A percentile compares a stretch with the other conserved stretches of the same genome.
Evolutionary conservation across 1,140 invertebrate species (phyloP).

Genomic region (Brachionus koreanus): DNA sequence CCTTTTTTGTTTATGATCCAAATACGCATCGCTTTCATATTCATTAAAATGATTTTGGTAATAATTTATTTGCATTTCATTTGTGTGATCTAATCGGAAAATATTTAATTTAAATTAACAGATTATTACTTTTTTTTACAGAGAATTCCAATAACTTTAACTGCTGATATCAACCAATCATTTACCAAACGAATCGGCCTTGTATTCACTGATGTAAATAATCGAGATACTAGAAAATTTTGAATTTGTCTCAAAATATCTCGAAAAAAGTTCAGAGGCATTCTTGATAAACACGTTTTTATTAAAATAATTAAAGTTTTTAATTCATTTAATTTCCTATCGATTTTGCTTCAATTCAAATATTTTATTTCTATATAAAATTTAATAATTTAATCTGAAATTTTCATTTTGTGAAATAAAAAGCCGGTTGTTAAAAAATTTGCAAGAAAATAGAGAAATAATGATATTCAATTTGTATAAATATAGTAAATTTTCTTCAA

Average conservation of each 20-base stretch:
- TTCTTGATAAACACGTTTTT: not conserved
- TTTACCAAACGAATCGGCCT: not conserved
- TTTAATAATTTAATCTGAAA: too few species aligned
- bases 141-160: conserved; percentile 19
- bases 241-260: conserved; percentile 39
- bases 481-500: too few species aligned
- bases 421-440: too few species aligned
- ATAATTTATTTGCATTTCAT: conserved; percentile 37
- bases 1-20: conserved; percentile 25
- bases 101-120: not conserved
- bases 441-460: too few species aligned
- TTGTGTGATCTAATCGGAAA: not conserved
- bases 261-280: conserved; percentile 32
- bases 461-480: too few species aligned
- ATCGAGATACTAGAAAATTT: not conserved
- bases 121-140: not conserved
- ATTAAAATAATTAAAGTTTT: not conserved
- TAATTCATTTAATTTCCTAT: not conserved
- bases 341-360: too few species aligned
- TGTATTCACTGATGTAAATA: not conserved
- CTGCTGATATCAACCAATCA: conserved; percentile 9
- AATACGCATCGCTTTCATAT: conserved; percentile 20
- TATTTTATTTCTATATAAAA: too few species aligned
- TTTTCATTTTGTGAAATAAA: too few species aligned
- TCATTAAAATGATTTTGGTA: conserved; percentile 41